Conservation (phyloP, 2,888 invertebrate genomes). For the Ectemnius cavifrons region DNA sequence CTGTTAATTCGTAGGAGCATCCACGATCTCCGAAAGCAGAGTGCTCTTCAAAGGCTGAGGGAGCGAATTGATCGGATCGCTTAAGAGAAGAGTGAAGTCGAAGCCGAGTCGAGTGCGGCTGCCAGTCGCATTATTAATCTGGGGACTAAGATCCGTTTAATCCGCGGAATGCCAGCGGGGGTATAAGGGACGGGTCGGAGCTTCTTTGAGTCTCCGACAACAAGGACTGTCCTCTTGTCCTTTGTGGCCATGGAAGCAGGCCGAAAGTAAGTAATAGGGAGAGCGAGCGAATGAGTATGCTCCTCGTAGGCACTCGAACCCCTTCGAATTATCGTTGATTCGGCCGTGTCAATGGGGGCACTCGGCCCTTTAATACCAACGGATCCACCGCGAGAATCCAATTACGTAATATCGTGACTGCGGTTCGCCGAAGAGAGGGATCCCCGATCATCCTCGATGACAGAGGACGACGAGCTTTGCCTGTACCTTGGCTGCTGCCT, state of each 20-base stretch:
- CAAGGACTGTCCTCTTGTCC: constrained; percentile 57
- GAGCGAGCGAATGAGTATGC: constrained; percentile 45
- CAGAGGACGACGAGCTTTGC: constrained; percentile 24
- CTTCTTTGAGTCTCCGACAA: constrained; percentile 43
- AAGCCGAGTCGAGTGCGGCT: constrained; percentile 25
- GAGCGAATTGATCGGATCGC: constrained; percentile 29
- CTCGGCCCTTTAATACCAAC: constrained; percentile 63
- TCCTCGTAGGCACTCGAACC: constrained; percentile 61
- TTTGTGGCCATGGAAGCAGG: constrained; percentile 42
- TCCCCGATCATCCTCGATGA: constrained; percentile 55
- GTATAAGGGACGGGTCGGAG: constrained; percentile 21
- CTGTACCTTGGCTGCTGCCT: too few relatives aligned
- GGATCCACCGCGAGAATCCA: constrained; percentile 66
- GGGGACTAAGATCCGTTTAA: constrained; percentile 57
- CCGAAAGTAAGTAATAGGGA: constrained; percentile 9
- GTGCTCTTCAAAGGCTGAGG: not conserved
- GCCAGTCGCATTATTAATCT: constrained; percentile 54
- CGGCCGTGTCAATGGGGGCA: constrained; percentile 64
- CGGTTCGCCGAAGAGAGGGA: constrained; percentile 58
- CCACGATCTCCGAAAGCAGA: not conserved
- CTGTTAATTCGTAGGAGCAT: constrained; percentile 4
- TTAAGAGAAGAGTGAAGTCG: constrained; percentile 25
- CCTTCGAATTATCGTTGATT: constrained; percentile 64
- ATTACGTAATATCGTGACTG: constrained; percentile 71
- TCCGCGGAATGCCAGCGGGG: constrained; percentile 38